These are phyloP conservation scores for Drosophila imparisetae DNA, from an alignment of 2,888 invertebrate genomes.

Conservation along the genomic window DNA sequence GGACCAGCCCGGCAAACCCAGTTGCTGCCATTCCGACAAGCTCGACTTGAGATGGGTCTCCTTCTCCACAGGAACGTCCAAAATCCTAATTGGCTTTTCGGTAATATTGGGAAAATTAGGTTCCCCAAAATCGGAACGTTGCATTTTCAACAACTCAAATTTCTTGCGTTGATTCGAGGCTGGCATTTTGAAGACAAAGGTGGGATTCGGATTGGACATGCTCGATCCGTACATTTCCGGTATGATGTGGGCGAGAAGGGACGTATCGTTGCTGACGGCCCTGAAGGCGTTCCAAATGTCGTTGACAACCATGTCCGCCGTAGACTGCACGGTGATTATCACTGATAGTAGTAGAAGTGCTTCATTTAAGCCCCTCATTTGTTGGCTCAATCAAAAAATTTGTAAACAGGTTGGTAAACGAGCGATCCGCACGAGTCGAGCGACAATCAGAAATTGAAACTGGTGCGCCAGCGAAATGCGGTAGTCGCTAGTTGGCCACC, in stretches of 20 bases:
- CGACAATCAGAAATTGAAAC: slow-evolving; percentile 69
- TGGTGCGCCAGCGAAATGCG: slow-evolving; percentile 67
- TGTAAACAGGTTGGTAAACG: slow-evolving; percentile 3
- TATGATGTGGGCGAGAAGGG: slow-evolving; percentile 68
- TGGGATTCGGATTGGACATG: slow-evolving; percentile 68
- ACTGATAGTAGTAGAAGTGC: slow-evolving; percentile 9
- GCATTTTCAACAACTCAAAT: slow-evolving; percentile 68
- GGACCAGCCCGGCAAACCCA: slow-evolving; percentile 83
- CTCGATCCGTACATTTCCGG: slow-evolving; percentile 80
- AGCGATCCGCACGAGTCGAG: slow-evolving; percentile 61
- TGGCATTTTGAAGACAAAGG: slow-evolving; percentile 79
- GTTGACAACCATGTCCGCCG: slow-evolving; percentile 52
- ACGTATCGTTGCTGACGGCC: slow-evolving; percentile 74
- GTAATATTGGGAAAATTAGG: slow-evolving; percentile 83
- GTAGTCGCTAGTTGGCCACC: slow-evolving; percentile 53
- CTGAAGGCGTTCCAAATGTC: slow-evolving; percentile 80
- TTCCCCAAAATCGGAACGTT: slow-evolving; percentile 76
- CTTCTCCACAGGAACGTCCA: slow-evolving; percentile 2
- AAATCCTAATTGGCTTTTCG: background rate
- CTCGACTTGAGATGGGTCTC: slow-evolving; percentile 47
- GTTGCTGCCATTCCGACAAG: slow-evolving; percentile 67
- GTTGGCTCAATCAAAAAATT: slow-evolving; percentile 2
- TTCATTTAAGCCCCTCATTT: slow-evolving; percentile 38
- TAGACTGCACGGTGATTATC: slow-evolving; percentile 1
- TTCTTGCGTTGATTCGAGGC: slow-evolving; percentile 14